phyloP scores from a whole-genome alignment of 2,888 invertebrate species.

The Nemoura dubitans region DNA sequence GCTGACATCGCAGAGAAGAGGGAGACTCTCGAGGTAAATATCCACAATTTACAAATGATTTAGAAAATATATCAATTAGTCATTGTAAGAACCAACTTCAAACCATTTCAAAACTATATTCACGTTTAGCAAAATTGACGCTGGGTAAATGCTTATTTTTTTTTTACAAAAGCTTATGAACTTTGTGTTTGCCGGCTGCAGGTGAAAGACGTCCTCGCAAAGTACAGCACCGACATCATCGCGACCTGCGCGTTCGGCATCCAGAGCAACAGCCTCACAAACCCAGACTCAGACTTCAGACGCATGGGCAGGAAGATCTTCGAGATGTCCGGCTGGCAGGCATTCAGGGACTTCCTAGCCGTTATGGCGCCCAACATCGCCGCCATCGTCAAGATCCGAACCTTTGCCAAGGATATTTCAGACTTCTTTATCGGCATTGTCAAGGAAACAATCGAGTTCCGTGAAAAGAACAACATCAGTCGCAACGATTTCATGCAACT shows the following conservation, averaged over 20 bases:
- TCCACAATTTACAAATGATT: no score
- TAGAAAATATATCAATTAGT: no score
- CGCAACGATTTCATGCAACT: slow-evolving; percentile 68
- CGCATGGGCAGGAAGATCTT: slow-evolving; percentile 54
- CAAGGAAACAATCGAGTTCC: slow-evolving; percentile 61
- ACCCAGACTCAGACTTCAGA: slow-evolving; percentile 50
- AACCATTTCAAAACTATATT: no score
- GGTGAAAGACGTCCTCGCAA: slow-evolving; percentile 53
- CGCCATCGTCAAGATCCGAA: slow-evolving; percentile 57
- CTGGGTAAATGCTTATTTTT: no score
- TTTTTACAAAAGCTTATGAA: no score
- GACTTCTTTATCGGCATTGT: slow-evolving; percentile 56
- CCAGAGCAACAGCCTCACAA: slow-evolving; percentile 54
- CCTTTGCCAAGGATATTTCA: slow-evolving; percentile 55
- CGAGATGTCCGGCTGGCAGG: slow-evolving; percentile 50
- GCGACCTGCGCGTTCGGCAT: slow-evolving; percentile 63
- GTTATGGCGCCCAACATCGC: slow-evolving; percentile 52
- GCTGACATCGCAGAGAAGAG: slow-evolving; percentile 56
- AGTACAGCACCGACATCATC: slow-evolving; percentile 61
- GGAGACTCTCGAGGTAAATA: slow-evolving; percentile 55
- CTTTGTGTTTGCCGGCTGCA: no score
- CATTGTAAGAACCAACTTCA: no score
- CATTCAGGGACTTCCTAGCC: slow-evolving; percentile 55
- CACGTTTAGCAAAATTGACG: no score
- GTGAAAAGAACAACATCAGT: slow-evolving; percentile 61